Evolutionary conservation across 2,888 invertebrate species (phyloP), one percentile per base, ranked within the genome.

Genomic region (Nymphalis polychloros): DNA sequence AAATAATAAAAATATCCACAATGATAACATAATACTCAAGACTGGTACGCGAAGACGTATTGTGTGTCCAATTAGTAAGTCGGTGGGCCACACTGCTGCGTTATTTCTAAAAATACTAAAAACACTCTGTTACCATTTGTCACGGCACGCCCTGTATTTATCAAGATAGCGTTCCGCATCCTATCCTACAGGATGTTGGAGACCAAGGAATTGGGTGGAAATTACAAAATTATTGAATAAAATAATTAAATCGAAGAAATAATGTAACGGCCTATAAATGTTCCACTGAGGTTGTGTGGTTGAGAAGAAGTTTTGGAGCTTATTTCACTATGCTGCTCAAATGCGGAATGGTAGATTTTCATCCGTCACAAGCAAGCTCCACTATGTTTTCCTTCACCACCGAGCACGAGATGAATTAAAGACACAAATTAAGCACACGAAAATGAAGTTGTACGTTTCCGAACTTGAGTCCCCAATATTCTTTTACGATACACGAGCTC

Each of bases 121-220:
- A 90, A 90, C 90, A 90, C 87, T 87, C 89, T 84, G 87, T 88
- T 85, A 86, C 90, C 89, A 91, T 92, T 92, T 92, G 92, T 92
- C 92, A 92, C 87, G 83, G 86, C 79, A 84, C 87, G 85, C 89
- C 84, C 81, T 85, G 90, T 88, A 87, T 91, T 92, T 91, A 92
- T 92, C 92, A 91, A 87, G 91, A 90, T 89, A 83, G 79, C 79
- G 84, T 84, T 84, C 81, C 79, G 82, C 80, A 73, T 77, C 79
- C 77, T 76, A 75, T 76, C 61, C 57, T 84, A 87, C 80, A 86
- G 85, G 83, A 62, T 86, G 87, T 69, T 73, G 31, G 27, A 57
- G 53, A 46, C 55, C 49, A 53, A 53, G 13, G 41, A 13, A 13
- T 41, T 13, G 13, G 41, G 41, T 19, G 7, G 19, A 49, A 17